Percentiles rank a stretch among this genome's conserved stretches.
phyloP scores from a whole-genome alignment of 1,140 invertebrate species.

The Aphaenogaster ashmeadi region DNA sequence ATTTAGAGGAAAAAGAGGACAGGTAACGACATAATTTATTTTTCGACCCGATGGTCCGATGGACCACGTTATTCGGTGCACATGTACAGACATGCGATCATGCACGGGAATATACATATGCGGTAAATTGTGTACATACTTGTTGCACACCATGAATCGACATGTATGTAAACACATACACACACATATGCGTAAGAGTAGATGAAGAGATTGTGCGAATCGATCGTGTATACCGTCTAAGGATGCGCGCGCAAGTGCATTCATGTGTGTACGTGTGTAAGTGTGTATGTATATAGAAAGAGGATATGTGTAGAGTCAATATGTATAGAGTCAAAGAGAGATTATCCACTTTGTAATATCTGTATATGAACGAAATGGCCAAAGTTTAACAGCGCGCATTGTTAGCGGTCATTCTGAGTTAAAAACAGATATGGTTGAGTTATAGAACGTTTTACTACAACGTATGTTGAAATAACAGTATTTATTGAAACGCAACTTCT shows the following conservation, averaged over 20 bases:
- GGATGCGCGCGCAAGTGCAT: conserved; percentile 29
- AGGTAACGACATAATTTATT: conserved; percentile 48
- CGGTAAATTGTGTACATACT: conserved; percentile 36
- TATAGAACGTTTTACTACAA: conserved; percentile 46
- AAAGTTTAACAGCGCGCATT: conserved; percentile 30
- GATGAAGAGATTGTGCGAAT: conserved; percentile 14
- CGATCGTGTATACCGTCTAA: conserved; percentile 26
- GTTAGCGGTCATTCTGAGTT: conserved; percentile 44
- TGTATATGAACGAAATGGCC: conserved; percentile 44
- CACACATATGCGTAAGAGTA: neutral
- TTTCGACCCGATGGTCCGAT: neutral
- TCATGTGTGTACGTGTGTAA: conserved; percentile 40
- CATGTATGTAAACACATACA: neutral
- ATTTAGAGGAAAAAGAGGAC: conserved; percentile 69
- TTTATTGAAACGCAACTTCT: conserved; percentile 52
- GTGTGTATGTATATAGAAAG: conserved; percentile 45
- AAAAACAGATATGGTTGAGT: conserved; percentile 35
- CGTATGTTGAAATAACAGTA: conserved; percentile 56
- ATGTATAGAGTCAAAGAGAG: conserved; percentile 1
- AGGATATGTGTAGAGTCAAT: neutral
- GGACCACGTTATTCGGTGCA: neutral
- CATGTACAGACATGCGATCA: conserved; percentile 36
- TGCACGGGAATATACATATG: conserved; percentile 1
- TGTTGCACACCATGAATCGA: conserved; percentile 10
- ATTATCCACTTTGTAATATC: conserved; percentile 47